Evolutionary conservation across 2,888 invertebrate genomes (phyloP).

Genomic region (Emesis russula): DNA sequence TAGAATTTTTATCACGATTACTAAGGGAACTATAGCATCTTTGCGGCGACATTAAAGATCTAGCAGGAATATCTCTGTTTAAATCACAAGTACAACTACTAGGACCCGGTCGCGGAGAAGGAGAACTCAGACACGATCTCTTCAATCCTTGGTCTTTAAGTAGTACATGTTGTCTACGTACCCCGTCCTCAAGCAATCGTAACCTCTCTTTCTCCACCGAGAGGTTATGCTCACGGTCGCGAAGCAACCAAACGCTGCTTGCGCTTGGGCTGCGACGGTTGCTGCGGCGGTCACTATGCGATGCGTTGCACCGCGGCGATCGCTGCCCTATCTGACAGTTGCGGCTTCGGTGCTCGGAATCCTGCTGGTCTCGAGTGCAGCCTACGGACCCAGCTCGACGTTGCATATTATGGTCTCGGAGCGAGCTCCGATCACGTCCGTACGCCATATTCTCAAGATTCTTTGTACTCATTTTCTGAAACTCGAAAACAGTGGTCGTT

Average conservation of each 20-base stretch:
- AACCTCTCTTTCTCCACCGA: background rate
- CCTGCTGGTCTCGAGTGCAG: no score
- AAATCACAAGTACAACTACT: no score
- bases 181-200: background rate
- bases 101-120: no score
- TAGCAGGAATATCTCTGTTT: no score
- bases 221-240: background rate
- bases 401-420: background rate
- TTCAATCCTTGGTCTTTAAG: background rate
- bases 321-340: background rate
- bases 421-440: background rate
- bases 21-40: no score
- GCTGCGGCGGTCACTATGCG: no score
- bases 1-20: no score
- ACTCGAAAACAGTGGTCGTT: background rate
- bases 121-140: background rate
- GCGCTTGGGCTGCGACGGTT: no score
- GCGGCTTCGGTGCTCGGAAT: no score
- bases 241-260: no score
- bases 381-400: background rate
- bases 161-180: constrained; percentile 12
- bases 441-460: background rate
- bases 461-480: background rate
- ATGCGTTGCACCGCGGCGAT: background rate
- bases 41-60: no score